Percentiles rank a stretch among this genome's conserved stretches.
These are phyloP conservation scores for Apostichopus leukothele DNA, from an alignment of 53 echinoderm and acorn worm species.

Conservation along the genomic window DNA sequence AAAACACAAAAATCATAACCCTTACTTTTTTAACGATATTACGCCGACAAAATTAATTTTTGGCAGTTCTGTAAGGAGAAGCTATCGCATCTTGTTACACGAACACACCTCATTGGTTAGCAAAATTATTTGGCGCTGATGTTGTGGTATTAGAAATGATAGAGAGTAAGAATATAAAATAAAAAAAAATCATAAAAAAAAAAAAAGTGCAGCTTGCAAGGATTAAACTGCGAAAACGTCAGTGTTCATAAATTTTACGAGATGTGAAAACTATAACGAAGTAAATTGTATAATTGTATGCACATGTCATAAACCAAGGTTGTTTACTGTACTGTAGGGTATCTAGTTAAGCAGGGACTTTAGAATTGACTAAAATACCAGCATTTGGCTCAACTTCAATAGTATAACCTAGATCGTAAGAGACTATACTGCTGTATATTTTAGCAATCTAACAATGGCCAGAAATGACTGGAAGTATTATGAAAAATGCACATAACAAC, in stretches of 20 bases:
- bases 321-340: not conserved
- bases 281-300: not conserved
- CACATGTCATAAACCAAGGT: not conserved
- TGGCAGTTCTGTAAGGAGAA: not conserved
- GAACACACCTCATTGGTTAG: not conserved
- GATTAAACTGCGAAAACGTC: not conserved
- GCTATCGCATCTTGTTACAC: not conserved
- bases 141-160: not conserved
- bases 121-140: not conserved
- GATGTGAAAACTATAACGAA: not conserved
- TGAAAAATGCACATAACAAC: too few species aligned
- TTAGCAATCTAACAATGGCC: too few species aligned
- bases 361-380: not conserved
- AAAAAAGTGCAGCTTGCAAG: not conserved
- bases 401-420: too few species aligned
- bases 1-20: slow-evolving; percentile 15
- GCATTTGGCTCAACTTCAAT: not conserved
- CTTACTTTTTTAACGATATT: slow-evolving; percentile 26
- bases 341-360: not conserved
- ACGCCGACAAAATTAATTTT: slow-evolving; percentile 19
- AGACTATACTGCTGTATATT: too few species aligned
- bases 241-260: not conserved
- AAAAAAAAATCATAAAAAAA: not conserved
- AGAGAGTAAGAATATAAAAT: not conserved
- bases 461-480: too few species aligned